Evolutionary conservation across 2,113 vertebrate species (phyloP).

Genomic region (Rhizomys pruinosus): DNA sequence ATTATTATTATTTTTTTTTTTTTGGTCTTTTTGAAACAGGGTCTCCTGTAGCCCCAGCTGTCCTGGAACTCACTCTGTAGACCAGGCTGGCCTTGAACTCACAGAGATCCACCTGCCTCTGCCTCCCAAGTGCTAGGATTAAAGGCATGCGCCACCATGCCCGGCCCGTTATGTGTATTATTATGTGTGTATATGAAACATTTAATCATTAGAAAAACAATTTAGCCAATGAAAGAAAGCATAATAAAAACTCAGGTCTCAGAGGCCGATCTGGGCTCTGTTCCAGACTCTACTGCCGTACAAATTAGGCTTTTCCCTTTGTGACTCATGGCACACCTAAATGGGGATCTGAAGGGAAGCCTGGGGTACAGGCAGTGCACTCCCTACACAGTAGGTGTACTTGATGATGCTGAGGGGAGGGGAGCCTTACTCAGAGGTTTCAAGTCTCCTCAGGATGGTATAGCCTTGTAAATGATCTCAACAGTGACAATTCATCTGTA

Average conservation of each 20-base stretch:
- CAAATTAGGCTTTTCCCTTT: conserved; percentile 3
- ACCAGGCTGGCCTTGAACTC: no score
- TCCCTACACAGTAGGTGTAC: no score
- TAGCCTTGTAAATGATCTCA: not conserved
- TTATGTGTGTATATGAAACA: conserved; percentile 20
- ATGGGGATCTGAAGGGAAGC: not conserved
- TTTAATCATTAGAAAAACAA: conserved; percentile 70
- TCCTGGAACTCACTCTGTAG: no score
- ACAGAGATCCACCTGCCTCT: no score
- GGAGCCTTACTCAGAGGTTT: not conserved
- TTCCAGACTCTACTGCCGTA: conserved; percentile 17
- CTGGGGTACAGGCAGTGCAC: not conserved
- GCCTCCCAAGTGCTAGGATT: no score
- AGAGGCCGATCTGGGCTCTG: conserved; percentile 53
- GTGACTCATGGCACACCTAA: not conserved
- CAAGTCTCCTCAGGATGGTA: not conserved
- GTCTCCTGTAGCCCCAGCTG: no score
- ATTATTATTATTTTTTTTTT: conserved; percentile 57
- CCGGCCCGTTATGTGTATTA: conserved; percentile 37
- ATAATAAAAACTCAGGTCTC: conserved; percentile 28
- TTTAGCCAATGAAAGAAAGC: conserved; percentile 60
- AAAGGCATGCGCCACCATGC: no score
- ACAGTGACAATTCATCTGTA: no score
- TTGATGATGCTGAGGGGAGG: not conserved
- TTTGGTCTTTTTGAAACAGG: no score